These are phyloP conservation scores for Leucoraja erinaceus DNA, from an alignment of 2,113 vertebrate species.

Conservation along the genomic window DNA sequence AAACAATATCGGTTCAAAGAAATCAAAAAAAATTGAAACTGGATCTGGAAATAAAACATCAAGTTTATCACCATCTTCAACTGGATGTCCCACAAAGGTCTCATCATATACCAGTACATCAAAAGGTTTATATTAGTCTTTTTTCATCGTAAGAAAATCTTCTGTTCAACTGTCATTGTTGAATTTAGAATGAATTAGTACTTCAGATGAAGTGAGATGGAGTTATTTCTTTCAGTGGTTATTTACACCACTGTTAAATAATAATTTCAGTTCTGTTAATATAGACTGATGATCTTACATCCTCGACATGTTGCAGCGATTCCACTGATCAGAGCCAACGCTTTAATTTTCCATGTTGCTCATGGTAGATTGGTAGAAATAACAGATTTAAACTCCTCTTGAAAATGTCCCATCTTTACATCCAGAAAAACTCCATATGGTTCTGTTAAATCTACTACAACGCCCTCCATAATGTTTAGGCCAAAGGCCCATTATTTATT, in stretches of 20 bases:
- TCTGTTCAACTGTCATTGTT: not conserved
- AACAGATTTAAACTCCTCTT: too few relatives aligned
- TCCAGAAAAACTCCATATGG: too few relatives aligned
- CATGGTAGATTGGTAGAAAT: not conserved
- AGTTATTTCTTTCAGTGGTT: not conserved
- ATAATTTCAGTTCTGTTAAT: not conserved
- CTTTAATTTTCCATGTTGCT: not conserved
- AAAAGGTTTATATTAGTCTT: constrained; percentile 39
- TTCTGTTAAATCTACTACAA: too few relatives aligned
- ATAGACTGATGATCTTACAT: not conserved
- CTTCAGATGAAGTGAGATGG: not conserved
- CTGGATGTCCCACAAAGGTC: constrained; percentile 44
- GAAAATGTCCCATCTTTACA: too few relatives aligned
- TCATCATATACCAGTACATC: constrained; percentile 41
- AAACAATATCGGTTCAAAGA: constrained; percentile 54
- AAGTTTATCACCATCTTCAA: constrained; percentile 34
- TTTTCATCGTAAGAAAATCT: not conserved
- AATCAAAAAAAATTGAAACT: constrained; percentile 52
- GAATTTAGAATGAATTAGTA: not conserved
- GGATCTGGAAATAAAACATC: constrained; percentile 45
- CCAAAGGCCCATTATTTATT: too few relatives aligned
- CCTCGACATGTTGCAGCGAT: not conserved
- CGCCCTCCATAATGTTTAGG: too few relatives aligned
- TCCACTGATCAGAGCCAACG: not conserved
- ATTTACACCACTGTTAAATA: not conserved